phyloP scores from a whole-genome alignment of 2,888 invertebrate species.

The Doris montereyensis region DNA sequence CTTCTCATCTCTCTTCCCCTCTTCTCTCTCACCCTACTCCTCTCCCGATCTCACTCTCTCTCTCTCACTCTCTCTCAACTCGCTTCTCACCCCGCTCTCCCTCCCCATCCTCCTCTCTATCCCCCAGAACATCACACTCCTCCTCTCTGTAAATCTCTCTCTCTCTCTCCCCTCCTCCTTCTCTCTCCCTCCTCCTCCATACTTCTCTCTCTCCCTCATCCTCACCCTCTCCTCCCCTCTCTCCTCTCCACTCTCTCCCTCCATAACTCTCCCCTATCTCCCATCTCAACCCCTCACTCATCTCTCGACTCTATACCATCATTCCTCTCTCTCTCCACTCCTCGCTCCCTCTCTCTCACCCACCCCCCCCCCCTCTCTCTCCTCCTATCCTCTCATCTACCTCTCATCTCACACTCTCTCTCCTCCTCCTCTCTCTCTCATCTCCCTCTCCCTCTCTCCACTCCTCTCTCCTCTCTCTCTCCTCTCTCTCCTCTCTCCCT shows the following conservation, averaged over 20 bases:
- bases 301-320: neutral
- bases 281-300: neutral
- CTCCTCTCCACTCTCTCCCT: neutral
- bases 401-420: slow-evolving; percentile 18
- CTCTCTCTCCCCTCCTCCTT: neutral
- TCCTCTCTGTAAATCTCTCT: slow-evolving; percentile 29
- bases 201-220: neutral
- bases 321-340: neutral
- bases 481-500: neutral
- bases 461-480: slow-evolving; percentile 13
- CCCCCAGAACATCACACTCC: neutral
- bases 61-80: slow-evolving; percentile 12
- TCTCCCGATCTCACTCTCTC: neutral
- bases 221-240: neutral
- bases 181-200: neutral
- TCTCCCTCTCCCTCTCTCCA: slow-evolving; percentile 29
- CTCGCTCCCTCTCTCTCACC: slow-evolving; percentile 10
- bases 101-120: neutral
- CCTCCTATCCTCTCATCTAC: neutral
- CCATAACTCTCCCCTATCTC: neutral
- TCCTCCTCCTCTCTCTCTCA: neutral
- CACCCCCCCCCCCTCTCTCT: neutral
- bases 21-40: neutral
- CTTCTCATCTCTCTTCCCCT: slow-evolving; percentile 16
- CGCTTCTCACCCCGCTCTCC: neutral